Evolutionary conservation across 2,888 invertebrate genomes (phyloP), one percentile per base, ranked within the genome.

Genomic region (Sinelater perroti): DNA sequence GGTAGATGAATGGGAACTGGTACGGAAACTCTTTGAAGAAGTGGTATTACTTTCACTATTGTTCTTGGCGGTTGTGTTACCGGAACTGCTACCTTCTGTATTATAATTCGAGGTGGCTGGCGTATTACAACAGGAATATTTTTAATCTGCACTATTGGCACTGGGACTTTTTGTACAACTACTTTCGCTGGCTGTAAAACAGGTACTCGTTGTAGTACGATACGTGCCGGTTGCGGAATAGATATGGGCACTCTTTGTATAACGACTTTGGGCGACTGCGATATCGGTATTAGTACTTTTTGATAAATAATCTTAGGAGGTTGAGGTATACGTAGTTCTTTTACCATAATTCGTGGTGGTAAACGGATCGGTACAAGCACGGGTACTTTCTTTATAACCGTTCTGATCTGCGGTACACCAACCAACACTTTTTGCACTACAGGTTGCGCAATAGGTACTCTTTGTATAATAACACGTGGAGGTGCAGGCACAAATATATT

Each of bases 41-140:
- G 42, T 7, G 33, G 8, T n/a, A 50, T 11, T 6, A 21, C 21
- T 6, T 53, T 47, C 11, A 40, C 30, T 18, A 56, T 51, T 21
- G 45, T 26, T 17, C 30, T 40, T 20, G 44, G 28, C 3, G 56
- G 55, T 33, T 47, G 47, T 5, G 50, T 49, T 24, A 31, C 18
- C 4, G 31, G 18, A 8, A 55, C 31, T 10, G 30, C 47, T 2
- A 53, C 20, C 35, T 46, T 20, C 36, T 10, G 20, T 11, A 30
- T 40, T 4, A 51, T 44, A 8, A 31, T 44, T 24, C 35, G 26
- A 8, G 56, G n/a, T n/a, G n/a, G 56, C 30, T 28, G 31, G 13
- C 53, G 10, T 50, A 46, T 42, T 18, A 6, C 4, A 14, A 33
- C 10, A 13, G 33, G 33, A 72, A 75, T 1, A 70, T 56, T 45